These are phyloP conservation scores for Zophobas atratus DNA, from an alignment of 1,140 invertebrate species.

Conservation along the genomic window DNA sequence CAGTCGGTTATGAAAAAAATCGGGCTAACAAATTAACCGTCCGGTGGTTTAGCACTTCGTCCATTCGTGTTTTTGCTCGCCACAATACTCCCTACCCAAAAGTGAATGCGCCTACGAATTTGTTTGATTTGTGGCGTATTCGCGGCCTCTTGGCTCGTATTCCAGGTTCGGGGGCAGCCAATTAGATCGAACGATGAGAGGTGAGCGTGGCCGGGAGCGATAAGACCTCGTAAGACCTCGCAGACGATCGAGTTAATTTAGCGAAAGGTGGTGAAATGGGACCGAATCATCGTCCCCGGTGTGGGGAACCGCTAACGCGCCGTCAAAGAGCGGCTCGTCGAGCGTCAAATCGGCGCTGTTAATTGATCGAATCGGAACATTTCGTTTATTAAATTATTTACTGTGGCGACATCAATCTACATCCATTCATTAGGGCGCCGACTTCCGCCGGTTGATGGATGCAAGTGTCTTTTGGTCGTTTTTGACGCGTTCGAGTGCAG, in stretches of 20 bases:
- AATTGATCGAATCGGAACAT: not conserved
- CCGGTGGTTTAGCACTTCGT: no score
- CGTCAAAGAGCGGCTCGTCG: not conserved
- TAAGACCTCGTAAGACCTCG: not conserved
- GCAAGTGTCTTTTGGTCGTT: not conserved
- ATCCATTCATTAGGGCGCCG: not conserved
- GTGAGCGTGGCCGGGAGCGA: conserved; percentile 2
- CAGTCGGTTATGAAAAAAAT: no score
- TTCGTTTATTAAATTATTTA: conserved; percentile 3
- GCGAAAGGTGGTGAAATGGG: conserved; percentile 26
- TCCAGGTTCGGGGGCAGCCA: not conserved
- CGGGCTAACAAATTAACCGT: no score
- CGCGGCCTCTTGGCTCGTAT: no score
- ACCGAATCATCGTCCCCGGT: conserved; percentile 24
- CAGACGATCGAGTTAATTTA: conserved; percentile 23
- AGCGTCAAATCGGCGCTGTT: not conserved
- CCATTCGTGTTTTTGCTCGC: no score
- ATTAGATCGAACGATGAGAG: conserved; percentile 30
- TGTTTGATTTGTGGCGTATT: no score
- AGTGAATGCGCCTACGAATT: no score
- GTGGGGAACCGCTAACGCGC: not conserved
- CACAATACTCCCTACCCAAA: no score
- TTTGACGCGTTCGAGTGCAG: no score
- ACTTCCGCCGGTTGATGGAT: not conserved
- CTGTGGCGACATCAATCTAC: not conserved